These are phyloP conservation scores for Pollenia angustigena DNA, from an alignment of 2,888 invertebrate genomes.

Conservation along the genomic window DNA sequence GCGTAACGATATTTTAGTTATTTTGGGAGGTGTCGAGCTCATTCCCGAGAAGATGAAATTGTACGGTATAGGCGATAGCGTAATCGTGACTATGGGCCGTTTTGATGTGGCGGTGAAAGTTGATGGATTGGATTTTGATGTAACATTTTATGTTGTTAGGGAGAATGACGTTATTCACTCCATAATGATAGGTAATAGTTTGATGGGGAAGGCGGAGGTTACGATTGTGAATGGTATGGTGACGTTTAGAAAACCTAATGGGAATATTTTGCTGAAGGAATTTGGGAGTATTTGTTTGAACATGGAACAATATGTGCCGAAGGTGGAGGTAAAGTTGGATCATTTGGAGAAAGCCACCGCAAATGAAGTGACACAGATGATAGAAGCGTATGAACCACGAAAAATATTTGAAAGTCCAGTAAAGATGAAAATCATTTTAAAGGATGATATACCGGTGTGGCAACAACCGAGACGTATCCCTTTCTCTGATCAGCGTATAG, in stretches of 20 bases:
- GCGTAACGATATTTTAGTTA: slow-evolving; percentile 23
- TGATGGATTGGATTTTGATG: not conserved
- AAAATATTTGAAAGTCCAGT: not conserved
- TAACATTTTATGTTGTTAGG: slow-evolving; percentile 26
- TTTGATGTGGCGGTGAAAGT: not conserved
- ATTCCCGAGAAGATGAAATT: not conserved
- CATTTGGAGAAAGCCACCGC: not conserved
- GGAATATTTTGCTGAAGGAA: not conserved
- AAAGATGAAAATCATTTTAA: slow-evolving; percentile 43
- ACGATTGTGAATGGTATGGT: slow-evolving; percentile 18
- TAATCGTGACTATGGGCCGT: not conserved
- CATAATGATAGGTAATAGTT: slow-evolving; percentile 28
- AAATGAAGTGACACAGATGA: not conserved
- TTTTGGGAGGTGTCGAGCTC: not conserved
- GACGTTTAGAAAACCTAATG: not conserved
- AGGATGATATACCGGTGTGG: too few species aligned
- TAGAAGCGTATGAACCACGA: slow-evolving; percentile 9
- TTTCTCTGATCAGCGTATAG: too few species aligned
- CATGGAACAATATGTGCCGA: not conserved
- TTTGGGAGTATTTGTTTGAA: slow-evolving; percentile 34
- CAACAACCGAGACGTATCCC: too few species aligned
- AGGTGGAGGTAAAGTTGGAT: slow-evolving; percentile 35
- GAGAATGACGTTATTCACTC: slow-evolving; percentile 37
- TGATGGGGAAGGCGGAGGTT: slow-evolving; percentile 17
- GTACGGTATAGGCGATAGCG: slow-evolving; percentile 9